Evolutionary conservation across 2,888 invertebrate species (phyloP), one percentile per base, ranked within the genome.

Genomic region (Sarcophaga variegata): DNA sequence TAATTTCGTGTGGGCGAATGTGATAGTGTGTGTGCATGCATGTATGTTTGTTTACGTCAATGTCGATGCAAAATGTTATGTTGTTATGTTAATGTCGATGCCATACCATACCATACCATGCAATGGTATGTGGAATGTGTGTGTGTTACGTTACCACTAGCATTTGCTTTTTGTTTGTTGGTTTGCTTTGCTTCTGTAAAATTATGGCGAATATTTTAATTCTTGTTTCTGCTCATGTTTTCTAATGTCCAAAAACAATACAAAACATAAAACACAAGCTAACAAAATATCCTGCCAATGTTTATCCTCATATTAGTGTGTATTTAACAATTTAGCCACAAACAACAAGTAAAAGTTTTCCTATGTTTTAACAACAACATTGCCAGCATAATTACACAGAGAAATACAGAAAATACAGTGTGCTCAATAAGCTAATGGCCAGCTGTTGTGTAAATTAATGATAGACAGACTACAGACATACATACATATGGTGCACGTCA

Each of bases 231-330:
- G 5, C 17, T 5, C 37, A 3, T 45, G 54, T 54, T 54, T 17
- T 54, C 54, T 54, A 54, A 14, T 54, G 54, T 54, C 4, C 54
- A 54, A 54, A 54, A 11, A 14, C 4, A 14, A 14, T 54, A 49
- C 27, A 47, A 45, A 67, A 14, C 14, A 3, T n/a, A 62, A n/a
- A 17, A 45, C 22, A 72, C 49, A 45, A 37, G 27, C 49, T 63
- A 70, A 20, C 63, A 79, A 63, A 63, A 49, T 27, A 70, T 14
- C 25, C 20, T 72, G 66, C 80, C 47, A 72, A 60, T 60, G 66
- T 74, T 80, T 80, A 72, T 72, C n/a, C 66, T 45, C 64, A 72
- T 72, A 80, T 66, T 45, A 60, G 66, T 74, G 72, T 81, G 72
- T 81, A 67, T 67, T 74, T 72, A 66, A 25, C 64, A 66, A 80